These are phyloP conservation scores for Drosophila bifasciata DNA, from an alignment of 1,140 invertebrate species.

Conservation along the genomic window DNA sequence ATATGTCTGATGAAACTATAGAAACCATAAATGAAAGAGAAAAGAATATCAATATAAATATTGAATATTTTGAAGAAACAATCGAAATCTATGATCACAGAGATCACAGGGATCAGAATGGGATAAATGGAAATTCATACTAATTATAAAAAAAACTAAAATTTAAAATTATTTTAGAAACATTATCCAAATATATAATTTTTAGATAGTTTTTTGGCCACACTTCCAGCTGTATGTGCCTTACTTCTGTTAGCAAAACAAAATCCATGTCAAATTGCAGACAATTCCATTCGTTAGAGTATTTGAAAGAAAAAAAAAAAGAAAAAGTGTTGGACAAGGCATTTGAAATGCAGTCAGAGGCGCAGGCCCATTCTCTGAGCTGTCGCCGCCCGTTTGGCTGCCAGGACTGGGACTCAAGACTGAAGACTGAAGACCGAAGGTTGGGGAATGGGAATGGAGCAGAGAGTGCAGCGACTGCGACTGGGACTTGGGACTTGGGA, in stretches of 20 bases:
- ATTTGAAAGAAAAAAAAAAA: conserved; percentile 35
- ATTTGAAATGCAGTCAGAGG: conserved; percentile 66
- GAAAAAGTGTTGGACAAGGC: conserved; percentile 67
- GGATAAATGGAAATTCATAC: too few relatives aligned
- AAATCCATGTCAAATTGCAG: conserved; percentile 1
- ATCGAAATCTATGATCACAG: too few relatives aligned
- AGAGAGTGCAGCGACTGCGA: conserved; percentile 5
- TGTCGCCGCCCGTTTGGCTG: conserved; percentile 58
- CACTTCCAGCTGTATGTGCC: too few relatives aligned
- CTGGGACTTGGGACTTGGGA: conserved; percentile 28
- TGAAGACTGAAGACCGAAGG: not conserved
- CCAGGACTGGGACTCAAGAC: conserved; percentile 19
- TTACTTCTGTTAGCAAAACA: not conserved
- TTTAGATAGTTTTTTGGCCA: too few relatives aligned
- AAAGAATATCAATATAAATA: too few relatives aligned
- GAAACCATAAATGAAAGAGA: too few relatives aligned
- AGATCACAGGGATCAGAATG: too few relatives aligned
- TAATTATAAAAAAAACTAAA: too few relatives aligned
- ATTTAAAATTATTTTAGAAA: too few relatives aligned
- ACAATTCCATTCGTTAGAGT: conserved; percentile 2
- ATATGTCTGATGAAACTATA: too few relatives aligned
- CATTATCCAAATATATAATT: too few relatives aligned
- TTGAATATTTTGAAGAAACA: too few relatives aligned
- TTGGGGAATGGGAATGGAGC: conserved; percentile 5
- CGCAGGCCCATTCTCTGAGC: conserved; percentile 28